phyloP scores from a whole-genome alignment of 2,113 vertebrate genomes.

The Nematolebias whitei region DNA sequence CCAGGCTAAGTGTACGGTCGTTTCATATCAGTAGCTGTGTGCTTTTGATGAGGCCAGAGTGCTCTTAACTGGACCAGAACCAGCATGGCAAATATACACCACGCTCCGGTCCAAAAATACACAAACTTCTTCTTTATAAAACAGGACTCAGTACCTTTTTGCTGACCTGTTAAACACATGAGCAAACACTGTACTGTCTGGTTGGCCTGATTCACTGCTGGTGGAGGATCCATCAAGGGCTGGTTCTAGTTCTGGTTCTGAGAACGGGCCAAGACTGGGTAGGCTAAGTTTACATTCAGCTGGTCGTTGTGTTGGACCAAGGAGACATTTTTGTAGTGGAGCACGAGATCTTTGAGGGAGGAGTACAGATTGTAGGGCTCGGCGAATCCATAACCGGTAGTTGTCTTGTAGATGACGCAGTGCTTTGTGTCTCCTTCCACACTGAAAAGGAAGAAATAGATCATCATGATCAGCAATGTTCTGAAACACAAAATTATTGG shows the following conservation, averaged over 20 bases:
- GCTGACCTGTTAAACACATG: conserved; percentile 9
- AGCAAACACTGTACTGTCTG: conserved; percentile 34
- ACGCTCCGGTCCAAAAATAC: conserved; percentile 26
- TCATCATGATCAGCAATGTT: too few species aligned
- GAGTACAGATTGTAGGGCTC: conserved; percentile 94
- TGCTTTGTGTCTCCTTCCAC: conserved; percentile 91
- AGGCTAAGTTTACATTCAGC: conserved; percentile 90
- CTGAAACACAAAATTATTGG: too few species aligned
- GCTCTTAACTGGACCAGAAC: conserved; percentile 38
- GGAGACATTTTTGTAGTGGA: conserved; percentile 93
- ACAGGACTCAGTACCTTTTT: conserved; percentile 14
- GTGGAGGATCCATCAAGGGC: too few species aligned
- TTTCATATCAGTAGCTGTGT: conserved; percentile 42
- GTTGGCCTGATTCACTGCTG: conserved; percentile 34
- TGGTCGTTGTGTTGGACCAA: conserved; percentile 95
- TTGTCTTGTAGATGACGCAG: conserved; percentile 92
- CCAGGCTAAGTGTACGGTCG: conserved; percentile 52
- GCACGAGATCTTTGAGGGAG: conserved; percentile 90
- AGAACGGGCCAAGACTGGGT: conserved; percentile 84
- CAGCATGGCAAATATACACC: conserved; percentile 36
- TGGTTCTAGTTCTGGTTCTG: conserved; percentile 79
- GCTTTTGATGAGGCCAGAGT: conserved; percentile 63
- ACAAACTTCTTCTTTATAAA: conserved; percentile 5
- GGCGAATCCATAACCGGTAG: conserved; percentile 88
- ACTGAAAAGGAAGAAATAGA: conserved; percentile 62